phyloP scores from a whole-genome alignment of 2,113 vertebrate species.

The Daboia siamensis region DNA sequence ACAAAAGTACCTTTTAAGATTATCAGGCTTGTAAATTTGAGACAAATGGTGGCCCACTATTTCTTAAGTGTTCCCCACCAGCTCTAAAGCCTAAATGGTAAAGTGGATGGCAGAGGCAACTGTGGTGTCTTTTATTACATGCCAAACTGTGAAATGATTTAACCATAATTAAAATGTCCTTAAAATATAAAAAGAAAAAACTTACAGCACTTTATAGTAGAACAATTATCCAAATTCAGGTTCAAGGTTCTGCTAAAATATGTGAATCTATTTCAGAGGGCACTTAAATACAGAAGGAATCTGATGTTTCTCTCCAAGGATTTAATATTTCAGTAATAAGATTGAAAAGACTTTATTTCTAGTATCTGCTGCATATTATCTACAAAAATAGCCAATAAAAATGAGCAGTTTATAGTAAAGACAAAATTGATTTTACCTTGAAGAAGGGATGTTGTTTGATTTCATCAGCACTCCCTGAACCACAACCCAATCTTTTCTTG shows the following conservation, averaged over 20 bases:
- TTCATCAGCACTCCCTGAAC: slow-evolving; percentile 83
- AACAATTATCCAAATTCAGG: neutral
- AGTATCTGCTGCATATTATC: neutral
- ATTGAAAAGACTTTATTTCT: neutral
- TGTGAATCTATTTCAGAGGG: neutral
- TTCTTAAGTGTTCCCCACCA: neutral
- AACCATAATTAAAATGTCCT: neutral
- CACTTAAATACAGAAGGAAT: neutral
- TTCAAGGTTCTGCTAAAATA: neutral
- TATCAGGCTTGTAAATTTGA: neutral
- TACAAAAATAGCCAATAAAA: slow-evolving; percentile 5
- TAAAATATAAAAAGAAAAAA: neutral
- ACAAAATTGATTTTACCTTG: slow-evolving; percentile 74
- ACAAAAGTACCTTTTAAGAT: neutral
- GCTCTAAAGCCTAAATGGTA: neutral
- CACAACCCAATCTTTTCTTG: slow-evolving; percentile 90
- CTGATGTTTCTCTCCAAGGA: neutral
- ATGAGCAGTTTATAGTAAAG: neutral
- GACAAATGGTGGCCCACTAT: neutral
- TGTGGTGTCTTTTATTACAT: neutral
- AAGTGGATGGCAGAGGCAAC: neutral
- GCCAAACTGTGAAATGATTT: neutral
- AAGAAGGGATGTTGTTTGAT: slow-evolving; percentile 95
- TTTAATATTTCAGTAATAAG: neutral
- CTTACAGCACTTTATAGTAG: neutral